A percentile compares a stretch with the other conserved stretches of the same genome.
phyloP scores from a whole-genome alignment of 2,797 vertebrate genomes.

The Smutsia gigantea region DNA sequence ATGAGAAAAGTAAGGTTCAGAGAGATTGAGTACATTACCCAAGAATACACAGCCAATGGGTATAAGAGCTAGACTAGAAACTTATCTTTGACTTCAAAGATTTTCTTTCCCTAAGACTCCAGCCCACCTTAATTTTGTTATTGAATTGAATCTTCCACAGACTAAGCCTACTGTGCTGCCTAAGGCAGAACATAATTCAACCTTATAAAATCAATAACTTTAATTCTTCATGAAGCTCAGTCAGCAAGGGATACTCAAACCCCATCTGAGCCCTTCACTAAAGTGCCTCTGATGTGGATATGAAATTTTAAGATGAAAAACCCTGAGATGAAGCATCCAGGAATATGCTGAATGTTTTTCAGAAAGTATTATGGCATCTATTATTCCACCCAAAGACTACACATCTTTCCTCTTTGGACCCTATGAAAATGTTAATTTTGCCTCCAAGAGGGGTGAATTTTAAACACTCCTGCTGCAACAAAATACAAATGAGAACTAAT shows the following conservation, averaged over 20 bases:
- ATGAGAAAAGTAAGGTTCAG: background rate
- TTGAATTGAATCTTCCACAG: background rate
- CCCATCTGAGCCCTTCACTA: background rate
- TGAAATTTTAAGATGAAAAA: slow-evolving; percentile 33
- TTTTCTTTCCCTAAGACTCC: background rate
- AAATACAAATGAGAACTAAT: background rate
- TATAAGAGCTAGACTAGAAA: background rate
- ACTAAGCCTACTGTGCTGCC: background rate
- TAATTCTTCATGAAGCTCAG: background rate
- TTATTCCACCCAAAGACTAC: background rate
- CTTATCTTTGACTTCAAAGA: background rate
- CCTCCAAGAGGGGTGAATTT: background rate
- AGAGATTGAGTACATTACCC: background rate
- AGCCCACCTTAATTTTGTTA: background rate
- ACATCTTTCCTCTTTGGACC: background rate
- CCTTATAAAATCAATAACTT: slow-evolving; percentile 9
- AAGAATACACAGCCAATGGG: background rate
- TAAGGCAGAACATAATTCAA: background rate
- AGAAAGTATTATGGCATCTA: background rate
- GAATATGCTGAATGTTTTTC: background rate
- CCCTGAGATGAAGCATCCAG: background rate
- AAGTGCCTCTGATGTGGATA: background rate
- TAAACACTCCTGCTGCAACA: background rate
- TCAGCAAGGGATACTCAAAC: background rate
- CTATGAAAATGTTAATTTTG: background rate